These are phyloP conservation scores for Gibbula magus DNA, from an alignment of 2,888 invertebrate species.

Conservation along the genomic window DNA sequence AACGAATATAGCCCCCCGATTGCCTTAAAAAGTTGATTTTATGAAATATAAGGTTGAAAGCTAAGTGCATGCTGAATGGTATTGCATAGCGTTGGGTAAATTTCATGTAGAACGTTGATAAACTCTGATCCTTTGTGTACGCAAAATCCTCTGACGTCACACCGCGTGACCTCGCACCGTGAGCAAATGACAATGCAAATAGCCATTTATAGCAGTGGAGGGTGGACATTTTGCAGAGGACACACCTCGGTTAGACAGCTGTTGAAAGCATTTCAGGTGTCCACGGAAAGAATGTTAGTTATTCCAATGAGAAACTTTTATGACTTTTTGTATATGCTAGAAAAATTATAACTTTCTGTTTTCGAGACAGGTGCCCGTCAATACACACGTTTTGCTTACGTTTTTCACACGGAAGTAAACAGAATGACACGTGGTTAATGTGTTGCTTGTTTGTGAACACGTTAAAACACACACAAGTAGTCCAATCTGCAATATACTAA, in stretches of 20 bases:
- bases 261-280: neutral
- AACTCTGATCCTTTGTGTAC: constrained; percentile 23
- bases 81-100: too few relatives aligned
- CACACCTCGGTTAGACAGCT: constrained; percentile 19
- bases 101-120: neutral
- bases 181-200: constrained; percentile 25
- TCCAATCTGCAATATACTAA: too few relatives aligned
- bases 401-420: constrained; percentile 39
- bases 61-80: neutral
- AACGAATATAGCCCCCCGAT: neutral
- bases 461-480: too few relatives aligned
- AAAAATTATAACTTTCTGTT: constrained; percentile 10
- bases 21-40: neutral
- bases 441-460: neutral
- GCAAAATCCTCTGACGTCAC: constrained; percentile 32
- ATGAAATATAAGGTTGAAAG: neutral
- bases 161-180: constrained; percentile 29
- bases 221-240: constrained; percentile 19
- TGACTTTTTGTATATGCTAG: neutral
- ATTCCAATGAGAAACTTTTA: neutral
- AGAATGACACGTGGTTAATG: constrained; percentile 30
- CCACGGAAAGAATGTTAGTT: constrained; percentile 8
- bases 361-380: constrained; percentile 13
- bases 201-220: constrained; percentile 31
- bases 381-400: constrained; percentile 42